Evolutionary conservation across 1,140 invertebrate species (phyloP), one percentile per base, ranked within the genome.

Genomic region (Homalodisca vitripennis): DNA sequence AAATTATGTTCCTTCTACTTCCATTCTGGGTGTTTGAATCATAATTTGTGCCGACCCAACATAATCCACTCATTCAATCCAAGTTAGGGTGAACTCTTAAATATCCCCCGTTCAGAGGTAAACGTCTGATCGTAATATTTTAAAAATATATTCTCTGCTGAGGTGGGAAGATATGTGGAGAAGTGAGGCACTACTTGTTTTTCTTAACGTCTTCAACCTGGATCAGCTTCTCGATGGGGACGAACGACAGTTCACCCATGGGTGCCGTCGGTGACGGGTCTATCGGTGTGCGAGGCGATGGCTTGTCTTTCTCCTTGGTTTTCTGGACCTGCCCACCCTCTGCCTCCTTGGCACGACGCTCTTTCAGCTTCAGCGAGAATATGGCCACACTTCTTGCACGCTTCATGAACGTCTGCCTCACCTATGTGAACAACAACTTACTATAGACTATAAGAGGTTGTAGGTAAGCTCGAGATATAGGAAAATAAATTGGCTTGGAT

Each of bases 381-480:
- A 93, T 90, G 10, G 90, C 91, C 29, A 93, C 91, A 1, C 89
- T 91, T 12, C 90, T 82, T 2, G 91, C 91, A 55, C 91, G 84
- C 77, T 92, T 93, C 79, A 93, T 90, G 53, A 93, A 77, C 71
- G 85, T 86, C 57, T 89, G 88, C 70, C 88, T 89, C 0, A 89
- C 88, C 41, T 66, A 27, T 27, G n/a, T n/a, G n/a, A n/a, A 17
- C 6, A 41, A 10, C 6, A 41, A 10, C 17, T 41, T 41, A 10
- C 17, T 6, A 41, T 41, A 17, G 34, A 41, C 34, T 41, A 41
- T 41, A 41, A 41, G 34, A 17, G 34, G 34, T 41, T 41, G 34
- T 10, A 41, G 6, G 6, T 10, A 41, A 41, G 6, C 6, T 10
- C 34, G 34, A 41, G 6, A 10, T 41, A 10, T 10, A 41, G 17